Percentiles rank a stretch among this genome's conserved stretches.
Conservation (phyloP, 2,113 vertebrate genomes). For the Callipepla californica region DNA sequence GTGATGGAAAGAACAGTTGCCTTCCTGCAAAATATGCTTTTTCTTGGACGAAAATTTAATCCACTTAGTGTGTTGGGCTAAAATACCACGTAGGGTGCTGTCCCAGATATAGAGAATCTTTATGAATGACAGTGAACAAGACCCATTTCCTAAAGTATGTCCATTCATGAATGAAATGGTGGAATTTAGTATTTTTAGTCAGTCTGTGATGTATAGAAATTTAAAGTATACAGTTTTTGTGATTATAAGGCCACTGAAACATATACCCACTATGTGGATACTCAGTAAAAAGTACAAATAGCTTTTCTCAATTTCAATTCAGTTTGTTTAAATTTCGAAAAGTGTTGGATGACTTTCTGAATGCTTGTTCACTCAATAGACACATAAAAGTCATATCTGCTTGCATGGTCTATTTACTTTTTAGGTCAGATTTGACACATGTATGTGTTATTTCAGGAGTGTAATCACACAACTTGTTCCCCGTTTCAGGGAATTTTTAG, state of each 20-base stretch:
- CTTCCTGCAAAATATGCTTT: not conserved
- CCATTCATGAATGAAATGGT: not conserved
- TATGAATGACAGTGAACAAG: not conserved
- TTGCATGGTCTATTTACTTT: constrained; percentile 54
- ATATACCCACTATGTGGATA: not conserved
- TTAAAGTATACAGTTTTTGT: not conserved
- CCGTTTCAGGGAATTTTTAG: constrained; percentile 8
- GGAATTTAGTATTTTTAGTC: not conserved
- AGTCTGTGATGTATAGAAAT: not conserved
- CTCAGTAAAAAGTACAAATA: not conserved
- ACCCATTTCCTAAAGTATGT: not conserved
- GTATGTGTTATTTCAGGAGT: constrained; percentile 31
- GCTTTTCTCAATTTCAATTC: not conserved
- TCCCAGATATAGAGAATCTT: not conserved
- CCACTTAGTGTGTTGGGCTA: not conserved
- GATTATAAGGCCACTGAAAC: not conserved
- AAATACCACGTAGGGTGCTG: not conserved
- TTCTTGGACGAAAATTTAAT: not conserved
- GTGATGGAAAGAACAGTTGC: not conserved
- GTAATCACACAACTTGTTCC: constrained; percentile 57
- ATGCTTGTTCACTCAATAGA: not conserved
- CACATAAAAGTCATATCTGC: not conserved
- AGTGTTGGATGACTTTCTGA: not conserved
- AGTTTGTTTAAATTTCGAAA: constrained; percentile 18
- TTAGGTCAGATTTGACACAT: constrained; percentile 50